Evolutionary conservation across 2,888 invertebrate species (phyloP).

Genomic region (Latrodectus elegans): DNA sequence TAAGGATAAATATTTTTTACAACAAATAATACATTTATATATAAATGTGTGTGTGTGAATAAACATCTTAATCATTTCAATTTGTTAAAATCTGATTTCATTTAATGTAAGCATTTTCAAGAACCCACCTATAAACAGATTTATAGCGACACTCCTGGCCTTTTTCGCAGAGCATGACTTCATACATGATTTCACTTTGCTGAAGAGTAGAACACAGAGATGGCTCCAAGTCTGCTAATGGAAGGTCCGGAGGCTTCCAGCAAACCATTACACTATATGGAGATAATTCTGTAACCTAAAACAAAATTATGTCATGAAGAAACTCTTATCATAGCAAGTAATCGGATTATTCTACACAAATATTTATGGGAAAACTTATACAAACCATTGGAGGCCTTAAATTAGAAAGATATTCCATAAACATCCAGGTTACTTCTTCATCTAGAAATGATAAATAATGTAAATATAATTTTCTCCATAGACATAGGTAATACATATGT

Average conservation of each 20-base stretch:
- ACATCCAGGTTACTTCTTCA: slow-evolving; percentile 63
- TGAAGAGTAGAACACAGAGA: slow-evolving; percentile 39
- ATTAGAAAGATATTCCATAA: slow-evolving; percentile 61
- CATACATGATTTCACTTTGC: slow-evolving; percentile 66
- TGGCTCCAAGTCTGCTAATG: slow-evolving; percentile 51
- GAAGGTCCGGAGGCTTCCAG: slow-evolving; percentile 62
- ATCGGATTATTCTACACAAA: no score
- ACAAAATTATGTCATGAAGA: not conserved
- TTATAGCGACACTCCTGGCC: slow-evolving; percentile 52
- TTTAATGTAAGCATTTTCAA: no score
- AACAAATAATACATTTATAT: no score
- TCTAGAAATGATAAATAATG: slow-evolving; percentile 16
- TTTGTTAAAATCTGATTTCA: no score
- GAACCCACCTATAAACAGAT: slow-evolving; percentile 53
- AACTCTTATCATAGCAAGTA: not conserved
- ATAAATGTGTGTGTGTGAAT: no score
- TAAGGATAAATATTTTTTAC: no score
- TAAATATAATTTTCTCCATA: not conserved
- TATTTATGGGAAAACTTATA: no score
- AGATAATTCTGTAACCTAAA: slow-evolving; percentile 59
- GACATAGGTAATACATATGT: not conserved
- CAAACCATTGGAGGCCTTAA: slow-evolving; percentile 55
- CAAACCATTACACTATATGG: slow-evolving; percentile 61
- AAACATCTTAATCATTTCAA: no score
- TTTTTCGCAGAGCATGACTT: slow-evolving; percentile 67